These are phyloP conservation scores for Drosophila saltans DNA, from an alignment of 1,140 invertebrate genomes.

Conservation along the genomic window DNA sequence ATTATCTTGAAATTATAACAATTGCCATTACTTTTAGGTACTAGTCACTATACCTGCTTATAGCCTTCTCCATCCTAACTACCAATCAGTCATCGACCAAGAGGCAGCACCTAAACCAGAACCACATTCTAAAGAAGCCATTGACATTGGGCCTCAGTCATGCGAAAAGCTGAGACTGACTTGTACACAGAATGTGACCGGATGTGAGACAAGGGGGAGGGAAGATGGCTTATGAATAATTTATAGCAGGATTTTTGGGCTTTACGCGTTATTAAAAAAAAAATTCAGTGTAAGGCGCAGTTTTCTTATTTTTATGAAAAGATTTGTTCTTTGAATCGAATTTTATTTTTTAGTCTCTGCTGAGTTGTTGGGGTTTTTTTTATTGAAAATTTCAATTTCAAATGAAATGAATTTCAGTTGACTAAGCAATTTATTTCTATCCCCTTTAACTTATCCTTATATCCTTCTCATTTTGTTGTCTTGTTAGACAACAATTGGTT, in stretches of 20 bases:
- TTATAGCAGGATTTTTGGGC: constrained; percentile 19
- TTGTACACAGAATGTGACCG: too few species aligned
- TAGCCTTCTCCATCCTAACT: not conserved
- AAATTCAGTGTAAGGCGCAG: constrained; percentile 5
- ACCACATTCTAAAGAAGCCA: not conserved
- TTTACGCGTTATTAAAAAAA: constrained; percentile 20
- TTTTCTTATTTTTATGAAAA: constrained; percentile 12
- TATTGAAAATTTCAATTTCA: constrained; percentile 3
- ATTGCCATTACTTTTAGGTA: constrained; percentile 7
- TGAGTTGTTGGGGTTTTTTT: not conserved
- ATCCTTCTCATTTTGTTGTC: not conserved
- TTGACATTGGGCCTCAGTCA: constrained; percentile 11
- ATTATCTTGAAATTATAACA: not conserved
- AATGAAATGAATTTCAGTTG: constrained; percentile 1
- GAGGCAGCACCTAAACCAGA: not conserved
- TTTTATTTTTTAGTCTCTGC: not conserved
- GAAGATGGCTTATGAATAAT: constrained; percentile 15
- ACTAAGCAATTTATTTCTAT: not conserved
- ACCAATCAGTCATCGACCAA: constrained; percentile 5
- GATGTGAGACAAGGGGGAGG: too few species aligned
- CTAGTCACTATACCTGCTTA: not conserved
- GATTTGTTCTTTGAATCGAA: not conserved
- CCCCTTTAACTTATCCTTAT: not conserved
- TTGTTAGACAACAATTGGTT: not conserved
- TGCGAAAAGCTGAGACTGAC: not conserved